Percentiles rank a stretch among this genome's conserved stretches.
Evolutionary conservation across 2,113 vertebrate species (phyloP).

Genomic region (Xiphorhynchus elegans): DNA sequence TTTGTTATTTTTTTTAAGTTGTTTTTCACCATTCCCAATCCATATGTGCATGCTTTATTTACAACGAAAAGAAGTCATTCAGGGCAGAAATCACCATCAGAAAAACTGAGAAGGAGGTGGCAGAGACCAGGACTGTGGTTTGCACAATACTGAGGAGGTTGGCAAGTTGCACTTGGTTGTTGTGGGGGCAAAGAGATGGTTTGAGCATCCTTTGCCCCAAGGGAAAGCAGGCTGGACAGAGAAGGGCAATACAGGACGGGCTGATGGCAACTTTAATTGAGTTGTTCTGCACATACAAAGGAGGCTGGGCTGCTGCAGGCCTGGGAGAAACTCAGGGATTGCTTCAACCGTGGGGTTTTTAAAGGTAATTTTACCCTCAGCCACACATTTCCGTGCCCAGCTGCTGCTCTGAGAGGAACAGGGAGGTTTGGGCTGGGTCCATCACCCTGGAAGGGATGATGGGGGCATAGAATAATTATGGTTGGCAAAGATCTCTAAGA

Average conservation of each 20-base stretch:
- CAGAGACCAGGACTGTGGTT: not conserved
- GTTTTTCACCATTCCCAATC: conserved; percentile 48
- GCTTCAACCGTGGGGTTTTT: not conserved
- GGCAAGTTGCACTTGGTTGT: not conserved
- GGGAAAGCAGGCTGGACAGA: not conserved
- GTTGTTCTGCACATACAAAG: not conserved
- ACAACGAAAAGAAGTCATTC: conserved; percentile 27
- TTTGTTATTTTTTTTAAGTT: not conserved
- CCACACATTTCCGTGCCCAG: accelerated
- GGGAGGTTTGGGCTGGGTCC: not conserved
- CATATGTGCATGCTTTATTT: conserved; percentile 75
- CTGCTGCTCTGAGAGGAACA: not conserved
- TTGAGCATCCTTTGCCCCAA: not conserved
- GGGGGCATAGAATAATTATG: not conserved
- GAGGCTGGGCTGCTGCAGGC: not conserved
- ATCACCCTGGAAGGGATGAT: not conserved
- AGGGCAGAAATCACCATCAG: not conserved
- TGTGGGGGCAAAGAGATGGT: not conserved
- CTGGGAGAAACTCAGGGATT: not conserved
- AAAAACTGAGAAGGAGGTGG: not conserved
- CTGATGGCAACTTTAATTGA: not conserved
- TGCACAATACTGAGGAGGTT: not conserved
- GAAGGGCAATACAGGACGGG: not conserved
- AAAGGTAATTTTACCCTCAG: not conserved
- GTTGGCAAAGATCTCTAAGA: not conserved